Conservation (phyloP, 2,888 invertebrate genomes). For the Chrysolina haemoptera region DNA sequence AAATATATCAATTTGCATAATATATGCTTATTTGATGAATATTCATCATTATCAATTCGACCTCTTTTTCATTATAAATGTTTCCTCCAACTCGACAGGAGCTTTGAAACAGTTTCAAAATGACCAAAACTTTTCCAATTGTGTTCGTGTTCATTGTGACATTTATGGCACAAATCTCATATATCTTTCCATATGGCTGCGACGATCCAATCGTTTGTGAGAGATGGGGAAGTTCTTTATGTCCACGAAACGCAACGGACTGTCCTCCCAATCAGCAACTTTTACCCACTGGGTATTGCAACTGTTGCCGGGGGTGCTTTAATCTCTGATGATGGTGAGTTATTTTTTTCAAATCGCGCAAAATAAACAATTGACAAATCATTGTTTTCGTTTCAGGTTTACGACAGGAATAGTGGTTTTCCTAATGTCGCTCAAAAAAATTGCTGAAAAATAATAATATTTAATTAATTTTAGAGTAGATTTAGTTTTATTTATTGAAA, state of each 20-base stretch:
- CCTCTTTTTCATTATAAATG: neutral
- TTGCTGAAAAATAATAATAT: too few species aligned
- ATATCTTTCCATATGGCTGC: neutral
- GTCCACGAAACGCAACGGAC: neutral
- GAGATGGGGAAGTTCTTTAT: neutral
- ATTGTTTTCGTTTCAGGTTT: too few species aligned
- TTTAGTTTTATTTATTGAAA: too few species aligned
- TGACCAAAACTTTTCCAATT: neutral
- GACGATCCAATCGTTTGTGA: neutral
- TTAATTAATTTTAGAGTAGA: too few species aligned
- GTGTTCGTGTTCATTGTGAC: neutral
- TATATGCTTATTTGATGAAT: neutral
- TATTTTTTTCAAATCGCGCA: neutral
- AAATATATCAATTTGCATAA: too few species aligned
- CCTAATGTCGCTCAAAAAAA: too few species aligned
- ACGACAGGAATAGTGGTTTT: too few species aligned
- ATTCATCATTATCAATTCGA: neutral
- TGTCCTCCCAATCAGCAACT: neutral
- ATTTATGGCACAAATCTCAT: neutral
- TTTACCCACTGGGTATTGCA: slow-evolving; percentile 5
- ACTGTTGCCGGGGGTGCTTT: slow-evolving; percentile 13
- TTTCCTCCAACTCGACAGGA: neutral
- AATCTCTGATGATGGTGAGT: neutral
- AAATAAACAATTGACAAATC: too few species aligned
- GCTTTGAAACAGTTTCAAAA: neutral